Evolutionary conservation across 2,888 invertebrate species (phyloP), one percentile per base, ranked within the genome.

Genomic region (Chrysomela aeneicollis): DNA sequence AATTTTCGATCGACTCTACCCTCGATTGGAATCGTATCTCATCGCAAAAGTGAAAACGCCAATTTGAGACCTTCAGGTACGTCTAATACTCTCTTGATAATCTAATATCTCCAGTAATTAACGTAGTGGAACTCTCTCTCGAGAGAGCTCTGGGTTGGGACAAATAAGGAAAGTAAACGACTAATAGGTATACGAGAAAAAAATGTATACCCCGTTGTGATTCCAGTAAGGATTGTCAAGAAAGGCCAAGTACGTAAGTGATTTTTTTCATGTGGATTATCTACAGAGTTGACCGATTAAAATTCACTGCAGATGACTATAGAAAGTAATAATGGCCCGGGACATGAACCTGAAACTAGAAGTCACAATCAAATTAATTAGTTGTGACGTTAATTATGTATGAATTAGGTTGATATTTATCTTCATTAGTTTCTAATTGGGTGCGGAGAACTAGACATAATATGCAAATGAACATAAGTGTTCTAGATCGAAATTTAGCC

Each of bases 81-180:
- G 19, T 42, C 54, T 55, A 42, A 42, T 42, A 18, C n/a, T 42
- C 19, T 55, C 42, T 42, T 15, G 42, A 42, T 42, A 15, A 42
- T 42, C 15, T 42, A 37, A 55, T 55, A 42, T 37, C 42, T 55
- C 42, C 8, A 21, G n/a, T 42, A 55, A 55, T 55, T 55, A 26
- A 37, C 55, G 37, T 42, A 32, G 26, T 12, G 12, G 35, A 12
- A 26, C 4, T 3, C 32, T n/a, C n/a, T 42, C 42, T 18, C 17
- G 55, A 55, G 42, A 55, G 55, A 55, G 55, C 55, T 55, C 21
- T 15, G 55, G 55, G 55, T 37, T 42, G 55, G 21, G 42, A 55
- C 55, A 9, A 42, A 55, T 55, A 55, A 55, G 55, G 55, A 55
- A 55, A 55, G 55, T 55, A 37, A 42, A 10, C 21, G 35, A 35